Evolutionary conservation across 2,113 vertebrate genomes (phyloP).

Genomic region (Acinonyx jubatus): DNA sequence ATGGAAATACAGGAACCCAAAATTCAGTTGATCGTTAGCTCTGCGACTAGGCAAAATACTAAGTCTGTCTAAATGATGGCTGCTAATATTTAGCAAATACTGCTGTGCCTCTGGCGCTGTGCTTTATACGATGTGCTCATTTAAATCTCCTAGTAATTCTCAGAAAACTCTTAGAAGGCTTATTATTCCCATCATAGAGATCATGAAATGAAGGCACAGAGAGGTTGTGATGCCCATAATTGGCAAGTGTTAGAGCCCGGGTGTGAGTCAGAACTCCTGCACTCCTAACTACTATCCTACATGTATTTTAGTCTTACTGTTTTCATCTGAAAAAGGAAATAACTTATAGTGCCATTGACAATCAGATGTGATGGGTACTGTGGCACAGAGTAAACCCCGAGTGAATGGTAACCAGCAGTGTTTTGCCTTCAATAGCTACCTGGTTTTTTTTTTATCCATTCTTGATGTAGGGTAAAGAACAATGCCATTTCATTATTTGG

Average conservation of each 20-base stretch:
- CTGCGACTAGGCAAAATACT: not conserved
- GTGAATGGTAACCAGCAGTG: no score
- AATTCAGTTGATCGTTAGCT: not conserved
- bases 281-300: fast-evolving
- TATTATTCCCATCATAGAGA: not conserved
- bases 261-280: not conserved
- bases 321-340: not conserved
- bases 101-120: not conserved
- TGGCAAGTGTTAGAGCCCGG: not conserved
- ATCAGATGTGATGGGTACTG: fast-evolving
- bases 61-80: not conserved
- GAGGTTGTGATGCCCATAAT: not conserved
- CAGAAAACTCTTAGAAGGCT: not conserved
- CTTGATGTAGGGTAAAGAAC: not conserved
- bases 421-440: not conserved
- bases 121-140: not conserved
- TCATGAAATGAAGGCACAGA: not conserved
- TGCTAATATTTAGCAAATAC: not conserved
- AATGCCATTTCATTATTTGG: not conserved
- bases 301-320: not conserved
- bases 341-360: not conserved
- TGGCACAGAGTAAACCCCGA: fast-evolving
- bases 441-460: not conserved
- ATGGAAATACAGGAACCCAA: not conserved
- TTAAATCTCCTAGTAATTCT: not conserved